These are phyloP conservation scores for Diachrysia chrysitis DNA, from an alignment of 2,888 invertebrate genomes.

Conservation along the genomic window DNA sequence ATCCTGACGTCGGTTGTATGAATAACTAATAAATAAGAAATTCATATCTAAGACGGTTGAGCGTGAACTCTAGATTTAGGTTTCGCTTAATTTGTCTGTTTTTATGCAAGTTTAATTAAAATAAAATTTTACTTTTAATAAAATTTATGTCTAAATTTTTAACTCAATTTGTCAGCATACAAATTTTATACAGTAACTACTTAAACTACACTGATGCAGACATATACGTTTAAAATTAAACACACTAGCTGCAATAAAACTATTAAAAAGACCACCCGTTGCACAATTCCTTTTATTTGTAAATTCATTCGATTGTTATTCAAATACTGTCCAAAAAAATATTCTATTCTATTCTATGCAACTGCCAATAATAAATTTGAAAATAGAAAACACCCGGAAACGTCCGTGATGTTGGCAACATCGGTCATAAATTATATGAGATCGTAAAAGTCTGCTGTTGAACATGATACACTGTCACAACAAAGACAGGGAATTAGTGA, in stretches of 20 bases:
- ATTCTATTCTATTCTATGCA: conserved; percentile 5
- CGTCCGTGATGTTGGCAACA: not conserved
- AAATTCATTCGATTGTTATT: conserved; percentile 35
- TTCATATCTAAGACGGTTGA: too few species aligned
- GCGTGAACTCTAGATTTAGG: too few species aligned
- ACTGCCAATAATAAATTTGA: conserved; percentile 9
- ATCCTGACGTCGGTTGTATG: not conserved
- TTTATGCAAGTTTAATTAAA: too few species aligned
- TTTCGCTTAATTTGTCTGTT: too few species aligned
- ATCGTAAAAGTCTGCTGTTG: conserved; percentile 7
- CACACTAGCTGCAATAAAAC: not conserved
- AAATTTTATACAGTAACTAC: too few species aligned
- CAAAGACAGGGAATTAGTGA: conserved; percentile 1
- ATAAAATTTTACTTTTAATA: too few species aligned
- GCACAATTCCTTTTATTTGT: not conserved
- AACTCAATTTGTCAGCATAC: too few species aligned
- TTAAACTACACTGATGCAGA: too few species aligned
- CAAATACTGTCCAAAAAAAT: conserved; percentile 1
- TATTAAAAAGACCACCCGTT: conserved; percentile 1
- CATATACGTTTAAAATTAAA: not conserved
- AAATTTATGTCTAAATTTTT: too few species aligned
- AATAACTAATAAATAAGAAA: too few species aligned
- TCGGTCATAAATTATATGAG: not conserved
- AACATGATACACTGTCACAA: not conserved
- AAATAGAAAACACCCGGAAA: conserved; percentile 6